Base-by-base conservation (phyloP, 2,797 vertebrate genomes). In the Danio kyathit region DNA sequence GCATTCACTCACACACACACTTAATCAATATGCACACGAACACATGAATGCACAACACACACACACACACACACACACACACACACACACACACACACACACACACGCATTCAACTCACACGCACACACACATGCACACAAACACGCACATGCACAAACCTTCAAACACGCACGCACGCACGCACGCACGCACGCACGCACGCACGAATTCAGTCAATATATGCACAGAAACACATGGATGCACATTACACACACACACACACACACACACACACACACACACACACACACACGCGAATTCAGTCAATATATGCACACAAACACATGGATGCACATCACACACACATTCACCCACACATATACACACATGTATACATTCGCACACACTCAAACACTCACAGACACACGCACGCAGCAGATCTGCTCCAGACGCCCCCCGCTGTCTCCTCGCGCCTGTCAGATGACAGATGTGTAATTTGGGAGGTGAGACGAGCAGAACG, bases 401-500 rank as follows among this genome's bases (percentile, higher is more conserved):
- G 38, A 29, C 43, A 41, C 49, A 72, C 48, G 8, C 29, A 29
- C 29, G 29, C 29, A 29, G 29, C 29, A 29, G 29, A 29, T 29
- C 13, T 76, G 70, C 69, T 59, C 82, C 63, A 73, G 52, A 65
- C 48, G 49, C 71, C 80, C 59, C 52, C 49, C 61, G 74, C 77
- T 78, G 65, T 77, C 76, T 46, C 78, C 72, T 54, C 57, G 8
- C 0, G 21, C 16, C 54, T 80, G 79, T 82, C 76, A 70, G 74
- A 82, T 86, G 83, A 81, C 80, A 84, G 82, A 85, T 86, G 83
- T 88, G 75, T 83, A 86, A 87, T 85, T 81, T 84, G 75, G 61
- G 59, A 84, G 74, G 81, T 79, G 79, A 82, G 86, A 84, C 60
- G 75, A 82, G 86, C 87, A 85, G 76, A 92, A 89, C 89, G 88